Conservation (phyloP, 2,888 invertebrate genomes). For the Maniola hyperantus region DNA sequence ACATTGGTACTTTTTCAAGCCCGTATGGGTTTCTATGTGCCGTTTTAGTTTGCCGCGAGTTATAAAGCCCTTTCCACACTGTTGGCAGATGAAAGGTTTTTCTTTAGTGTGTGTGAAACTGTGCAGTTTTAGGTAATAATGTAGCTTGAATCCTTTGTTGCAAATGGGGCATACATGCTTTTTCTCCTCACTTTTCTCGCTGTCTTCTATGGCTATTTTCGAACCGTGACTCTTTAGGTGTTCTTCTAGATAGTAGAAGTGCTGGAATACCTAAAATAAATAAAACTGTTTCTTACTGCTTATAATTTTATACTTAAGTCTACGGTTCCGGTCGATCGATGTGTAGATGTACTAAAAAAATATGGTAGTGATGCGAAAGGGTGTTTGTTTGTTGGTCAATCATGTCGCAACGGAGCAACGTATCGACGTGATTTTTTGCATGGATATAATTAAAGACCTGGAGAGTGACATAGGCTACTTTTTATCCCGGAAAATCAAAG, state of each 20-base stretch:
- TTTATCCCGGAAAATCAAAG: too few relatives aligned
- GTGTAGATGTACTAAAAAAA: too few relatives aligned
- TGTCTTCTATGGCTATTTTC: constrained; percentile 61
- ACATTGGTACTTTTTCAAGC: constrained; percentile 72
- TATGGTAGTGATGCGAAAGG: too few relatives aligned
- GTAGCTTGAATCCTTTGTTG: constrained; percentile 69
- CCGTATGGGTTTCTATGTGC: constrained; percentile 70
- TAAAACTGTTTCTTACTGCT: too few relatives aligned
- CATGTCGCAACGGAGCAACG: too few relatives aligned
- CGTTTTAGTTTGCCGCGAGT: constrained; percentile 72
- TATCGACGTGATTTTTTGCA: too few relatives aligned
- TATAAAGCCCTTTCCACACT: constrained; percentile 75
- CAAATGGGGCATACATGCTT: constrained; percentile 68
- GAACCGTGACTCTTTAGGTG: constrained; percentile 72
- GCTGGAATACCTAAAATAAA: constrained; percentile 54
- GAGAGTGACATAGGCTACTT: too few relatives aligned
- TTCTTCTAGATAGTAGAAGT: constrained; percentile 73
- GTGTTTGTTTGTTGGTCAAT: too few relatives aligned
- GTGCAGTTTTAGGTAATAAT: constrained; percentile 72
- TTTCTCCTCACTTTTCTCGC: constrained; percentile 58
- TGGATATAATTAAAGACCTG: too few relatives aligned
- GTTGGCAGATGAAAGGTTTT: constrained; percentile 72
- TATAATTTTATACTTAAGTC: too few relatives aligned
- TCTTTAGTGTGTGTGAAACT: constrained; percentile 74
- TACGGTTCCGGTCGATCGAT: too few relatives aligned